Evolutionary conservation across 2,888 invertebrate species (phyloP), one percentile per base, ranked within the genome.

Genomic region (Drosophila peninsularis): DNA sequence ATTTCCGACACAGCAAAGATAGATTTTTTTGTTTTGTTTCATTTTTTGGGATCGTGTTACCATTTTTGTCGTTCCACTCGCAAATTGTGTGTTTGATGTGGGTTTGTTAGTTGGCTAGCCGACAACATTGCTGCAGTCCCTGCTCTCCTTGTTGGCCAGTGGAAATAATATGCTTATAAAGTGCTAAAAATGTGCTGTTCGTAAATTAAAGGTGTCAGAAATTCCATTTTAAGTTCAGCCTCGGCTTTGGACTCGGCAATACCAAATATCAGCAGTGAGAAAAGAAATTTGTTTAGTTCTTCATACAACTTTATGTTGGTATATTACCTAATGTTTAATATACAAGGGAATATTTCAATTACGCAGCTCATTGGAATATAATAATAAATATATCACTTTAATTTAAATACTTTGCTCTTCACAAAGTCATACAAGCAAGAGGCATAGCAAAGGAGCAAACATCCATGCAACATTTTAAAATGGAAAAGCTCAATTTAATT

Each of bases 141-240:
- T 17, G 11, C 34, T 53, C 32, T 39, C 39, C n/a, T 52, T 42
- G 14, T 24, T 21, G 17, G n/a, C 53, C 62, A 36, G 37, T 24
- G 62, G 41, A 69, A 66, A 71, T 81, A 89, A 89, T 89, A 75
- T 71, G 81, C 81, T 87, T 88, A 85, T 88, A 88, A 85, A 88
- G 84, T 85, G 85, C 74, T 88, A 88, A 88, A 87, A 79, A 65
- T 68, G 79, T 79, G 89, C 81, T 88, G 79, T 88, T 72, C 72
- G 79, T 76, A 73, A 78, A 63, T 61, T 56, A 21, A 37, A 37
- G 7, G 34, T 27, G 52, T 11, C 24, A 37, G 17, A 52, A 52
- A 52, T 67, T n/a, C n/a, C n/a, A n/a, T n/a, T n/a, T n/a, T n/a
- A n/a, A n/a, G n/a, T n/a, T n/a, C n/a, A n/a, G n/a, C n/a, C n/a